These are phyloP conservation scores for Mesocentrotus franciscanus DNA, from an alignment of 53 echinoderm and acorn worm genomes.

Conservation along the genomic window DNA sequence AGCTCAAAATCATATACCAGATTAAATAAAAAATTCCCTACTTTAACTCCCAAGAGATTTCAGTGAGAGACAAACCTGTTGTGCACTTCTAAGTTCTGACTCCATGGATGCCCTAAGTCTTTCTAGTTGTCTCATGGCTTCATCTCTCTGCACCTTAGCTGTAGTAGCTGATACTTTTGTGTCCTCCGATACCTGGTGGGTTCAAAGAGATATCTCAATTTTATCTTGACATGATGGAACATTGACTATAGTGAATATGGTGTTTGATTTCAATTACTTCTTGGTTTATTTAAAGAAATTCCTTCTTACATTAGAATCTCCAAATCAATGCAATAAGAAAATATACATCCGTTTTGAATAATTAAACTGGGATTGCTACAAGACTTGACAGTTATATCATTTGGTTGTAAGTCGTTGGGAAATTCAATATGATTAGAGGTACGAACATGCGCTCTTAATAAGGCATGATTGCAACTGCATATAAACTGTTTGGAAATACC, in stretches of 20 bases:
- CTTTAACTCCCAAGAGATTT: background rate
- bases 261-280: background rate
- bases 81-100: constrained; percentile 78
- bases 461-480: background rate
- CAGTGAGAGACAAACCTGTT: constrained; percentile 75
- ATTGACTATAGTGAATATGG: background rate
- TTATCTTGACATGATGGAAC: background rate
- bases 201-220: background rate
- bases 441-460: background rate
- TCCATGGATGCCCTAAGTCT: constrained; percentile 78
- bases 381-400: background rate
- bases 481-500: too few relatives aligned
- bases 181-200: constrained; percentile 80
- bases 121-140: constrained; percentile 91
- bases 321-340: background rate
- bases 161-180: constrained; percentile 80
- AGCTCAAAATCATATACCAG: background rate
- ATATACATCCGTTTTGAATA: background rate
- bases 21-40: background rate
- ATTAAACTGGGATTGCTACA: background rate
- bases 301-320: background rate
- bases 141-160: constrained; percentile 97
- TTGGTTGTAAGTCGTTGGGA: background rate
- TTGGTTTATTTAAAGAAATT: background rate
- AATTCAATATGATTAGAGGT: background rate